phyloP scores from a whole-genome alignment of 2,888 invertebrate genomes.

The Dusona sp. region DNA sequence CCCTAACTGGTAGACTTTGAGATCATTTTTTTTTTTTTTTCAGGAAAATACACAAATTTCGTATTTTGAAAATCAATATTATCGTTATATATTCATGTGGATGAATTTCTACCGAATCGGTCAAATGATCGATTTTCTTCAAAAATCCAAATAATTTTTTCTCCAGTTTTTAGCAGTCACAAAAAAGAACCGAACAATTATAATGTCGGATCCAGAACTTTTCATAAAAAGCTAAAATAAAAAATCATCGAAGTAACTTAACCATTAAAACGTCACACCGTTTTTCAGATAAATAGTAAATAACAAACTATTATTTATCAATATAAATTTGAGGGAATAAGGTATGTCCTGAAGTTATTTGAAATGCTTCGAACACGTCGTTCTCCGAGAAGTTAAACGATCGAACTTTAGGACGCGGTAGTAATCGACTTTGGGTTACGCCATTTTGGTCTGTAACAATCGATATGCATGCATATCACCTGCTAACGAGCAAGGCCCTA shows the following conservation, averaged over 20 bases:
- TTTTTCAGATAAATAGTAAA: too few species aligned
- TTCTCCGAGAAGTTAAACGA: background rate
- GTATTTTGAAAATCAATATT: background rate
- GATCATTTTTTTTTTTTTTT: background rate
- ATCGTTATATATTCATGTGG: background rate
- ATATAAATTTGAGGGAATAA: too few species aligned
- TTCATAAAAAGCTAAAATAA: too few species aligned
- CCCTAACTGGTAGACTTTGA: background rate
- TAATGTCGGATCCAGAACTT: too few species aligned
- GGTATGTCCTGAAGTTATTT: background rate
- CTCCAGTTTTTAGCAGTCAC: too few species aligned
- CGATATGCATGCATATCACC: constrained; percentile 17
- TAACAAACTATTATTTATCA: too few species aligned
- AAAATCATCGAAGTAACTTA: too few species aligned
- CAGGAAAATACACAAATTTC: background rate
- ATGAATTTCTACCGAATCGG: background rate
- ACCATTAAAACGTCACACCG: too few species aligned
- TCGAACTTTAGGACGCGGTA: background rate
- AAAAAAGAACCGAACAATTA: too few species aligned
- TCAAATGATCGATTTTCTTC: background rate
- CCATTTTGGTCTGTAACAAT: constrained; percentile 9
- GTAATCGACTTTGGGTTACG: background rate
- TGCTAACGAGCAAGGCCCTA: background rate
- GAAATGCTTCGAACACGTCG: background rate
- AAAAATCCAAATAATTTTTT: too few species aligned